Percentiles rank a stretch among this genome's conserved stretches.
phyloP scores from a whole-genome alignment of 2,888 invertebrate species.

The Linyphia triangularis region DNA sequence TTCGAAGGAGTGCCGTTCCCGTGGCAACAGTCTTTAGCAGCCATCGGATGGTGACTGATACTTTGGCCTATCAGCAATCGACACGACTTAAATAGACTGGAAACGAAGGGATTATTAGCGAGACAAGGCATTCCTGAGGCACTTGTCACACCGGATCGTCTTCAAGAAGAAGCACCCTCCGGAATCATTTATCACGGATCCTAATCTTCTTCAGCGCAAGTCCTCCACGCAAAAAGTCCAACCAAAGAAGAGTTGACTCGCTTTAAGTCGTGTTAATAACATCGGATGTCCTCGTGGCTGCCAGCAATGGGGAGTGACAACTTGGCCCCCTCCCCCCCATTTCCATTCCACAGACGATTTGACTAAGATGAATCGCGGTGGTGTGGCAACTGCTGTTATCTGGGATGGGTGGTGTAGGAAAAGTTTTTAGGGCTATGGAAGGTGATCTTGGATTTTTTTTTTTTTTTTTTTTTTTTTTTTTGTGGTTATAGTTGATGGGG shows the following conservation, averaged over 20 bases:
- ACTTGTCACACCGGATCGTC: neutral
- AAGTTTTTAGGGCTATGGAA: neutral
- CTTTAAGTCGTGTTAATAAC: slow-evolving; percentile 70
- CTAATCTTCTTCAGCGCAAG: slow-evolving; percentile 50
- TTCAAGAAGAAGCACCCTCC: neutral
- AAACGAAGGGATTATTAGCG: slow-evolving; percentile 10
- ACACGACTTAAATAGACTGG: slow-evolving; percentile 15
- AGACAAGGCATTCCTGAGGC: neutral
- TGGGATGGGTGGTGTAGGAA: neutral
- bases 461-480: neutral
- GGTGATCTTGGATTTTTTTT: slow-evolving; percentile 9
- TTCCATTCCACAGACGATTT: slow-evolving; percentile 31
- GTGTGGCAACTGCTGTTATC: slow-evolving; percentile 42
- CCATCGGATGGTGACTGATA: neutral
- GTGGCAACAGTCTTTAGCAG: too few species aligned
- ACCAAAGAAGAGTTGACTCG: slow-evolving; percentile 60
- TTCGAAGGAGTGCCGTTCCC: neutral
- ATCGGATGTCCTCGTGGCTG: slow-evolving; percentile 39
- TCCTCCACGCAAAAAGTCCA: slow-evolving; percentile 26
- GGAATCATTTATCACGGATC: slow-evolving; percentile 54
- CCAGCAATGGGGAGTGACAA: slow-evolving; percentile 58
- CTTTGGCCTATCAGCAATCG: neutral
- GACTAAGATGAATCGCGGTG: slow-evolving; percentile 70
- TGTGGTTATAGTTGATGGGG: neutral
- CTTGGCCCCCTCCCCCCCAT: neutral